Base-by-base conservation (phyloP, 2,888 invertebrate genomes). In the Eurytoma adleriae region DNA sequence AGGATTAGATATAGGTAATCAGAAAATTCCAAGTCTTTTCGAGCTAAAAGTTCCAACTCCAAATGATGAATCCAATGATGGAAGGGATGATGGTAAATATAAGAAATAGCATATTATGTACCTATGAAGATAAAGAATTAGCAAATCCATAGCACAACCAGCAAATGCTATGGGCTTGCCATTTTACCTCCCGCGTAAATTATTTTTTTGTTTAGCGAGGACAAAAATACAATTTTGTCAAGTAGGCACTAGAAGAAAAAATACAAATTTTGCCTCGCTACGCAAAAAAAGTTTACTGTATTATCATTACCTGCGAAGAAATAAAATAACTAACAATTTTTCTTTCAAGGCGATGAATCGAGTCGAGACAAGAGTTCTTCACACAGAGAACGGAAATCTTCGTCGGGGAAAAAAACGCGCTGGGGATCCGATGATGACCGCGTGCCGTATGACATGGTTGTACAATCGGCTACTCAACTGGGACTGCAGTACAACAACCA, bases 21-120 rank as follows among this genome's bases (percentile, higher is more conserved):
- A 86, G 74, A 91, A 91, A 79, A 91, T 91, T 80, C 91, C 91
- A 12, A 91, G 91, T 83, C 87, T 91, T 3, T 91, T 91, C 75
- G 91, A 91, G 66, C 86, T 91, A 16, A 90, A 89, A 81, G 86
- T 91, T 40, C 84, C 90, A 66, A 86, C 86, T 40, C 88, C 89
- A 4, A 84, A 72, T 77, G 77, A 80, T 10, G 73, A 66, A 48
- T 83, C 66, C 24, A 83, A 80, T 71, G 77, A 86, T 59, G 86
- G 86, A 18, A 87, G 88, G 68, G 89, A 90, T 27, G 89, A 89
- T 76, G 87, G 89, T 89, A 83, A 75, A 2, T 62, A 67, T 54
- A 16, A 18, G 3, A 57, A 54, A 57, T 52, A 62, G 2, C 3
- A 50, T 68, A 16, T 62, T 24, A 1, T 16, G 56, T 2, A 24